phyloP scores from a whole-genome alignment of 2,113 vertebrate species.

The Pardalotus punctatus region DNA sequence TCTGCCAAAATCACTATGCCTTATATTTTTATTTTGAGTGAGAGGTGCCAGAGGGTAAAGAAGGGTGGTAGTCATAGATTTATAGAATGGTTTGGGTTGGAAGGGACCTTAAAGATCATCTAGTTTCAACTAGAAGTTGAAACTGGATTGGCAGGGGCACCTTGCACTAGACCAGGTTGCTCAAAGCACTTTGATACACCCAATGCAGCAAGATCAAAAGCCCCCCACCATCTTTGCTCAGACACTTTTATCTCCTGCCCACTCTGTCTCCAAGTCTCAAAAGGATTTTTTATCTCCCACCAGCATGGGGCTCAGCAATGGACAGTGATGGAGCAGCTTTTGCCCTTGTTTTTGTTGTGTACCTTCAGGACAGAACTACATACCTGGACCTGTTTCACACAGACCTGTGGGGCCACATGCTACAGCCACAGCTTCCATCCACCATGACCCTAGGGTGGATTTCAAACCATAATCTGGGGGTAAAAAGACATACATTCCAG shows the following conservation, averaged over 20 bases:
- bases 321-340: background rate
- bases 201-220: background rate
- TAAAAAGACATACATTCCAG: slow-evolving; percentile 24
- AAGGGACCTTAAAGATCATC: background rate
- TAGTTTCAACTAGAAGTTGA: background rate
- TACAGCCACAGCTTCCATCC: background rate
- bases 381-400: background rate
- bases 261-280: background rate
- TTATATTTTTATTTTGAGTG: background rate
- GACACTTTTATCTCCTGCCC: background rate
- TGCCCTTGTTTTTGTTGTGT: background rate
- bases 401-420: background rate
- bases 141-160: background rate
- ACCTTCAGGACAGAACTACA: background rate
- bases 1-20: background rate
- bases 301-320: accelerated
- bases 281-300: background rate
- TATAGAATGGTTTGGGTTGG: background rate
- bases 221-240: background rate
- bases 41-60: background rate
- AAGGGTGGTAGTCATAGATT: background rate
- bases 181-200: background rate
- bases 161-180: background rate
- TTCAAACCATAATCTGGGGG: background rate
- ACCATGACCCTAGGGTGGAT: background rate